Evolutionary conservation across 2,888 invertebrate species (phyloP).

Genomic region (Diogma glabrata): DNA sequence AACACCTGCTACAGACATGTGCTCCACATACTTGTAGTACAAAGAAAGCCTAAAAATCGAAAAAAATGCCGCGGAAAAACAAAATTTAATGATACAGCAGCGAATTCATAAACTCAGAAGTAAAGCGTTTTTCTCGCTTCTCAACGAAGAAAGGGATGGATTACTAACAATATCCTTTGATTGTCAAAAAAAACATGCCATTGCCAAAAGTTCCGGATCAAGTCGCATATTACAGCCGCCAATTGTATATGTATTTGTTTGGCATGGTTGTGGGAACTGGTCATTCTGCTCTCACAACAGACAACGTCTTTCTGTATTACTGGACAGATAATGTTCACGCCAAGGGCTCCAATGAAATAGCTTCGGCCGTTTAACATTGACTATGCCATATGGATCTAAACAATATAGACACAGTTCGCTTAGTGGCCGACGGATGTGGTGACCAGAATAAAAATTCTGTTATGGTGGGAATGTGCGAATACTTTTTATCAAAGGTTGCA

Average conservation of each 20-base stretch:
- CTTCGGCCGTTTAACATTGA: not conserved
- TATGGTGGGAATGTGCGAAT: not conserved
- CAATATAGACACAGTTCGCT: not conserved
- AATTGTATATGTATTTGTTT: not conserved
- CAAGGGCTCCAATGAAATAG: not conserved
- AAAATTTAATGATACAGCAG: no score
- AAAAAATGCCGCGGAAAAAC: not conserved
- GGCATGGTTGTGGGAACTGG: not conserved
- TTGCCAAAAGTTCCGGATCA: not conserved
- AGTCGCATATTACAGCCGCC: no score
- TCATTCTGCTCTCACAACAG: not conserved
- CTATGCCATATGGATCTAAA: not conserved
- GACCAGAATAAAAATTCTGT: not conserved
- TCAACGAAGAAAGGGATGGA: not conserved
- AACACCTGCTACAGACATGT: no score
- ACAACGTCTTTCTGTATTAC: not conserved
- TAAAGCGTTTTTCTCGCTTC: not conserved
- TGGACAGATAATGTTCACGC: not conserved
- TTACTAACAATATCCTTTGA: no score
- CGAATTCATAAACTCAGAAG: not conserved
- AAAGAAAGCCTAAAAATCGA: not conserved
- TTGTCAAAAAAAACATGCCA: no score
- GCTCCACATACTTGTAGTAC: no score
- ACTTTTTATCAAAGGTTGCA: not conserved
- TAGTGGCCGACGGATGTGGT: not conserved